Evolutionary conservation across 2,113 vertebrate species (phyloP).

Genomic region (Boulengeromyrus knoepffleri): DNA sequence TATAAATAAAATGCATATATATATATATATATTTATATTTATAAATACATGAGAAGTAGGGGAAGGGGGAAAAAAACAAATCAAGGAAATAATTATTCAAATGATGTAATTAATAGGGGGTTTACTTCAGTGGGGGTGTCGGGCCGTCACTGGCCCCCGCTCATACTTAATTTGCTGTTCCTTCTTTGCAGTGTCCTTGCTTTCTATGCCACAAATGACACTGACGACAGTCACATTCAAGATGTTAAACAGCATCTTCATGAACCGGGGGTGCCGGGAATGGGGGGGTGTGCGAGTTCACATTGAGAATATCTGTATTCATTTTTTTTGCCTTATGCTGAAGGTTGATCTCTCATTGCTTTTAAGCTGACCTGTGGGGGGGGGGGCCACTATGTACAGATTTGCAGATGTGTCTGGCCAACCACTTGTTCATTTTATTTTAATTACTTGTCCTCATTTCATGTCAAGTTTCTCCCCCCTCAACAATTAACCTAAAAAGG

Average conservation of each 20-base stretch:
- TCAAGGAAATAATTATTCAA: slow-evolving; percentile 64
- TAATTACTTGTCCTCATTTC: slow-evolving; percentile 55
- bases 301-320: slow-evolving; percentile 52
- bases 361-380: slow-evolving; percentile 50
- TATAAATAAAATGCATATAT: background rate
- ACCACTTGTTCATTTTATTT: slow-evolving; percentile 35
- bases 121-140: slow-evolving; percentile 34
- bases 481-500: slow-evolving; percentile 29
- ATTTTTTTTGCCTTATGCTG: slow-evolving; percentile 42
- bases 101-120: slow-evolving; percentile 52
- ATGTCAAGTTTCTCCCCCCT: slow-evolving; percentile 46
- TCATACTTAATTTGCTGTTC: slow-evolving; percentile 10
- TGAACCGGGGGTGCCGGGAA: background rate
- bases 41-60: background rate
- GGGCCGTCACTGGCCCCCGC: slow-evolving; percentile 17
- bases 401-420: slow-evolving; percentile 30
- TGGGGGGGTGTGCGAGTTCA: slow-evolving; percentile 55
- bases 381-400: slow-evolving; percentile 6
- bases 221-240: slow-evolving; percentile 57
- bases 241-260: slow-evolving; percentile 57
- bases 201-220: slow-evolving; percentile 50
- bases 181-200: slow-evolving; percentile 60
- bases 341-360: slow-evolving; percentile 53
- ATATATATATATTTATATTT: background rate
- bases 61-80: slow-evolving; percentile 46